phyloP scores from a whole-genome alignment of 2,113 vertebrate genomes.

The Rissa tridactyla region DNA sequence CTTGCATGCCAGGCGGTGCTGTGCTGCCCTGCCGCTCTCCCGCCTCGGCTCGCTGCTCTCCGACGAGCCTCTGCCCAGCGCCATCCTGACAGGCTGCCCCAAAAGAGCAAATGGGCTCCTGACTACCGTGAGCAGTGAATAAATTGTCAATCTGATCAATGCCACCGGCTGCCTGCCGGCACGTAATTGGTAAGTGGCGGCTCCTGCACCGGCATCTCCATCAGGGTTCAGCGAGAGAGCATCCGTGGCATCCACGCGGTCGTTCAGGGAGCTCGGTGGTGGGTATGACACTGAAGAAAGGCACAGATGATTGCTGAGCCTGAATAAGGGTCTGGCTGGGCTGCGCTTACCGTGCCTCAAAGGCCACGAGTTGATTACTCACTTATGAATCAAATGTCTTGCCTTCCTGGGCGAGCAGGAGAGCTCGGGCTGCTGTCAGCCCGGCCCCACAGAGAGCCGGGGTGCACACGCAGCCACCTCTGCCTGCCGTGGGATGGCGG shows the following conservation, averaged over 20 bases:
- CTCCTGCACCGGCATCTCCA: background rate
- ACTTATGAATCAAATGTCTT: background rate
- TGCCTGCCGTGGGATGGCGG: rapidly evolving
- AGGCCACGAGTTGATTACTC: background rate
- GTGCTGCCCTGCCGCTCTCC: background rate
- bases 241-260: rapidly evolving
- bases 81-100: background rate
- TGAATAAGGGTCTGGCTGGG: background rate
- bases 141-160: background rate
- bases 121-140: rapidly evolving
- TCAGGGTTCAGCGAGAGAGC: background rate
- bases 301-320: background rate
- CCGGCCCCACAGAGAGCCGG: too few species aligned
- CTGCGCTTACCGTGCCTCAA: background rate
- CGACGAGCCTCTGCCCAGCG: background rate
- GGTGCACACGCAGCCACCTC: background rate
- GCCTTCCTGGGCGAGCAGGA: background rate
- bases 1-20: rapidly evolving
- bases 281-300: background rate
- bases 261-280: background rate
- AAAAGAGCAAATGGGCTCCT: background rate
- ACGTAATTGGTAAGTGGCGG: rapidly evolving
- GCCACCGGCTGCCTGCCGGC: background rate
- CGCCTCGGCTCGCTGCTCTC: background rate
- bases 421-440: background rate